Evolutionary conservation across 2,888 invertebrate genomes (phyloP).

Genomic region (Seira sanloemensis): DNA sequence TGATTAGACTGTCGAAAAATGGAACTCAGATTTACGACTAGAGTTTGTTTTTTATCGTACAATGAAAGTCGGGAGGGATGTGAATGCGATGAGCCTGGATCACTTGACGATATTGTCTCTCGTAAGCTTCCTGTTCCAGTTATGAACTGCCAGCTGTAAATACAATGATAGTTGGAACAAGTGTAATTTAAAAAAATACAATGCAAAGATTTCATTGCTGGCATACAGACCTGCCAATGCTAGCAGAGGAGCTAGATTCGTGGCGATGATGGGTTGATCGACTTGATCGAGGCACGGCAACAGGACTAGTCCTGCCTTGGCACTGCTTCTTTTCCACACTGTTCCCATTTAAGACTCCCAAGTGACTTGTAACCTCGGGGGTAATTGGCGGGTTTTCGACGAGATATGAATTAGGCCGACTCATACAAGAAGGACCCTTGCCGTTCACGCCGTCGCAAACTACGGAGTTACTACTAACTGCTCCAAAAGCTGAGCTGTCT

Average conservation of each 20-base stretch:
- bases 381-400: slow-evolving; percentile 11
- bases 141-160: slow-evolving; percentile 83
- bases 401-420: slow-evolving; percentile 49
- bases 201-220: not conserved
- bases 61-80: slow-evolving; percentile 73
- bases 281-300: slow-evolving; percentile 80
- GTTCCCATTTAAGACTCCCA: slow-evolving; percentile 39
- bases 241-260: slow-evolving; percentile 80
- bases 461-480: slow-evolving; percentile 11
- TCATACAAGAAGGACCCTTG: slow-evolving; percentile 32
- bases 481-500: slow-evolving; percentile 32
- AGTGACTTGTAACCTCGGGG: slow-evolving; percentile 17
- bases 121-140: slow-evolving; percentile 82
- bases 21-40: too few relatives aligned
- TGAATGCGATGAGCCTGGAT: slow-evolving; percentile 75
- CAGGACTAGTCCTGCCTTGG: slow-evolving; percentile 80
- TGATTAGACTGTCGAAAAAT: not conserved
- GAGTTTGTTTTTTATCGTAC: slow-evolving; percentile 58
- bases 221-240: slow-evolving; percentile 77
- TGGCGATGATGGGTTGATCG: slow-evolving; percentile 77
- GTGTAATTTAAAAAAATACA: slow-evolving; percentile 2
- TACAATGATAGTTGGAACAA: not conserved
- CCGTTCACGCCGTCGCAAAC: slow-evolving; percentile 30
- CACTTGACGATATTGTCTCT: slow-evolving; percentile 77
- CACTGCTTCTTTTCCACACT: slow-evolving; percentile 25